A percentile compares a stretch with the other conserved stretches of the same genome.
Conservation (phyloP, 2,797 vertebrate species). For the Bovichtus variegatus region DNA sequence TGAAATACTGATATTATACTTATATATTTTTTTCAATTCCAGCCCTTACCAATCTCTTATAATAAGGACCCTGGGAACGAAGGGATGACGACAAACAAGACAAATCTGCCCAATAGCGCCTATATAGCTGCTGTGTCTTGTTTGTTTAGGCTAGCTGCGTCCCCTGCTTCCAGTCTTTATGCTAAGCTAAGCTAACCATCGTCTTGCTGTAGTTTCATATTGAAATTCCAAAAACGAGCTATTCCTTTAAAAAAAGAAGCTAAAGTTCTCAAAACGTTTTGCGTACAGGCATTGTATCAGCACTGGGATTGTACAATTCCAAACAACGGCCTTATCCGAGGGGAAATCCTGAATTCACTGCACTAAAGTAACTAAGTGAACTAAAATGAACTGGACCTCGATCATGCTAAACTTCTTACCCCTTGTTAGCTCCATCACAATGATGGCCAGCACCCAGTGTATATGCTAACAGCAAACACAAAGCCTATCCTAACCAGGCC, state of each 20-base stretch:
- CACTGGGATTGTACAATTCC: neutral
- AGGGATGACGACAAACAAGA: too few relatives aligned
- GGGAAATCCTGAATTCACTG: neutral
- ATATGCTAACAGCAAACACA: constrained; percentile 26
- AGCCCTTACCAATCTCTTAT: too few relatives aligned
- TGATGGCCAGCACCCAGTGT: neutral
- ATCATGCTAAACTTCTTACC: constrained; percentile 17
- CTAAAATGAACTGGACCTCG: neutral
- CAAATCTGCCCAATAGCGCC: neutral
- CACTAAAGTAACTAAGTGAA: too few relatives aligned
- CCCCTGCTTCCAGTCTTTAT: neutral
- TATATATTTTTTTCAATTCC: too few relatives aligned
- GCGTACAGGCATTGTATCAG: fast-evolving
- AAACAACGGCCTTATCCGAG: neutral
- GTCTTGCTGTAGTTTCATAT: neutral
- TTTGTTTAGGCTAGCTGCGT: neutral
- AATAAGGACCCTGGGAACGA: too few relatives aligned
- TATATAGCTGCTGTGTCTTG: neutral
- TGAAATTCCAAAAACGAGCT: neutral
- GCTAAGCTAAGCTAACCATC: constrained; percentile 12
- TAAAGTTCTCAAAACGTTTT: neutral
- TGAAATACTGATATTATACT: too few relatives aligned
- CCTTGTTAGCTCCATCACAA: constrained; percentile 9
- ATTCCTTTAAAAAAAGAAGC: neutral
- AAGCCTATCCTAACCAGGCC: constrained; percentile 47